A percentile compares a stretch with the other conserved stretches of the same genome.
Evolutionary conservation across 2,113 vertebrate genomes (phyloP).

Genomic region (Sinosuthora webbiana): DNA sequence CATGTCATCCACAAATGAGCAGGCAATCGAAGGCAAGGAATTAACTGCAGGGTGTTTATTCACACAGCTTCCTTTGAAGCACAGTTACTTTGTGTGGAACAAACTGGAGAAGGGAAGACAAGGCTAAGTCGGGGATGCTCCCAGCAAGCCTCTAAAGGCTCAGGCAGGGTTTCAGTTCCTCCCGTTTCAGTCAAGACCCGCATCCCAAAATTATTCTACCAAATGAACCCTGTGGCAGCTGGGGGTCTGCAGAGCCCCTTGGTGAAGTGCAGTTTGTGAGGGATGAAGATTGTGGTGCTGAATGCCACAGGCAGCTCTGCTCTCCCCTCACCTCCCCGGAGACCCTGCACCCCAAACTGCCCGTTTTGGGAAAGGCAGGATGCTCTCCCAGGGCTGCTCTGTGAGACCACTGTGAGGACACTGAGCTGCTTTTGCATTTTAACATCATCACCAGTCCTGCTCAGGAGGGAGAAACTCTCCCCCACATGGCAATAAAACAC

Average conservation of each 20-base stretch:
- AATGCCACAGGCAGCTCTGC: background rate
- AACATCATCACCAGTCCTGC: background rate
- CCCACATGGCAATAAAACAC: rapidly evolving
- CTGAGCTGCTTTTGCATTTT: background rate
- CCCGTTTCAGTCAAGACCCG: background rate
- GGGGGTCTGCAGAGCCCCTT: background rate
- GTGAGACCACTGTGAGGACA: background rate
- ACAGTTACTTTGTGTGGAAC: slow-evolving; percentile 27
- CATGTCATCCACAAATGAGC: slow-evolving; percentile 44
- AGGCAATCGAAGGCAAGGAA: slow-evolving; percentile 54
- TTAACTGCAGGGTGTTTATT: slow-evolving; percentile 66
- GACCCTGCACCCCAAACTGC: background rate
- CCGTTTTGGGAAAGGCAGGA: background rate
- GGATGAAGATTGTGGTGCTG: background rate
- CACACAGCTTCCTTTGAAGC: slow-evolving; percentile 56
- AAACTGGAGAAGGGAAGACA: background rate
- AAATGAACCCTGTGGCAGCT: background rate
- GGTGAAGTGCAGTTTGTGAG: background rate
- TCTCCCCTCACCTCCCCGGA: background rate
- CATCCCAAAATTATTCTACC: background rate
- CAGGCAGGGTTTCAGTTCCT: background rate
- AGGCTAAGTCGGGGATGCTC: background rate
- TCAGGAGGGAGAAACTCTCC: background rate
- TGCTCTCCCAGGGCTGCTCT: background rate
- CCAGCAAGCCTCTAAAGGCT: background rate